Percentiles rank a stretch among this genome's conserved stretches.
Evolutionary conservation across 2,888 invertebrate species (phyloP).

Genomic region (Platerodrilus igneus): DNA sequence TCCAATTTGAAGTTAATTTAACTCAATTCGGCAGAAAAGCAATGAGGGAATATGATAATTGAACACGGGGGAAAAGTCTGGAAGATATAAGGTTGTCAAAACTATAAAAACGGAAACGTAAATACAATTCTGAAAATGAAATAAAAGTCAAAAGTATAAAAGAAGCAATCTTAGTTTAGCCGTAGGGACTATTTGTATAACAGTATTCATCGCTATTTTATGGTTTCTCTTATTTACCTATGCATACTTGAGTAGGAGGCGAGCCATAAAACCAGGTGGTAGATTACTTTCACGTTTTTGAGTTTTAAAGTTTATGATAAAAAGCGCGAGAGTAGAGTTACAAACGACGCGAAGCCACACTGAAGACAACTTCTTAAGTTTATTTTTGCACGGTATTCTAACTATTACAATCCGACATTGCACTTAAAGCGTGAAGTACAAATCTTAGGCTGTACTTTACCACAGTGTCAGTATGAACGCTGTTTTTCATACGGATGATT

Average conservation of each 20-base stretch:
- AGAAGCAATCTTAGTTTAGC: constrained; percentile 19
- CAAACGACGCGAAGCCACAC: too few species aligned
- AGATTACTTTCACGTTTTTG: constrained; percentile 12
- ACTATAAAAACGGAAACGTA: constrained; percentile 9
- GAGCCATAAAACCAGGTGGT: constrained; percentile 17
- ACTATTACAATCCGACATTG: too few species aligned
- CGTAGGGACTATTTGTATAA: constrained; percentile 27
- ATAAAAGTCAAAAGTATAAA: too few species aligned
- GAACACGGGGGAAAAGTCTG: constrained; percentile 15
- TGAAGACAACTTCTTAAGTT: too few species aligned
- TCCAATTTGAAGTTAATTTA: constrained; percentile 20
- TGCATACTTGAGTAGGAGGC: constrained; percentile 29
- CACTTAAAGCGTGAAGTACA: too few species aligned
- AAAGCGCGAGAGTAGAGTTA: too few species aligned
- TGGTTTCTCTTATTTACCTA: constrained; percentile 32
- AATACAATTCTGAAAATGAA: too few species aligned
- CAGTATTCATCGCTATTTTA: constrained; percentile 33
- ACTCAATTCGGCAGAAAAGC: constrained; percentile 11
- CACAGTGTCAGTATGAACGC: too few species aligned
- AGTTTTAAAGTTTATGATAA: constrained; percentile 15
- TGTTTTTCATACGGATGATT: too few species aligned
- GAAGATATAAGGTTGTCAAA: constrained; percentile 2
- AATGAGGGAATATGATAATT: constrained; percentile 13
- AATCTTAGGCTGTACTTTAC: too few species aligned
- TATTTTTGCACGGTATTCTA: too few species aligned